Evolutionary conservation across 2,113 vertebrate genomes (phyloP).

Genomic region (Morone chrysops): DNA sequence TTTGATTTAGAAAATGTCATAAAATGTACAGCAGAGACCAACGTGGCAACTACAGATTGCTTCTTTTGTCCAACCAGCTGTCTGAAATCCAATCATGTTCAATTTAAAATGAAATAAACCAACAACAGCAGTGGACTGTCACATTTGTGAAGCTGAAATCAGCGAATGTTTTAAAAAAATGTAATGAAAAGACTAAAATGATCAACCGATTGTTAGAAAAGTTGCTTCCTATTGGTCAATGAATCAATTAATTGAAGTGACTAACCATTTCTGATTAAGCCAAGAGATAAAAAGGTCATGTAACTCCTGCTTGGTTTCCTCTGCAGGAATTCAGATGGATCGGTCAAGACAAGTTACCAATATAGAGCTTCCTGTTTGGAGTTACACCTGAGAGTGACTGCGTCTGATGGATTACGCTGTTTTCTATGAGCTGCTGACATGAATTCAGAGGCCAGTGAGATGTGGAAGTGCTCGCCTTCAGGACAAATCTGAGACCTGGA

Average conservation of each 20-base stretch:
- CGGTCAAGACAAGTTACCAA: constrained; percentile 82
- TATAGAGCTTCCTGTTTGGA: constrained; percentile 85
- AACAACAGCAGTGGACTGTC: background rate
- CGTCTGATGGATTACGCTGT: constrained; percentile 81
- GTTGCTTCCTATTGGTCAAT: too few relatives aligned
- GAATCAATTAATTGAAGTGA: background rate
- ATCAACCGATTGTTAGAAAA: background rate
- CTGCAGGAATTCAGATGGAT: constrained; percentile 90
- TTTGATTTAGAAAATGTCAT: too few relatives aligned
- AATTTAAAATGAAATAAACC: background rate
- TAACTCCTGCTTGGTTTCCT: constrained; percentile 55
- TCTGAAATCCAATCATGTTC: background rate
- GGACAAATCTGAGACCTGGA: constrained; percentile 79
- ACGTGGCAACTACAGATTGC: background rate
- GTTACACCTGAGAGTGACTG: constrained; percentile 82
- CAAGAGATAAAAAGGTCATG: background rate
- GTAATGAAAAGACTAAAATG: background rate
- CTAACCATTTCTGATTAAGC: background rate
- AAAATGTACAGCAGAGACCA: too few relatives aligned
- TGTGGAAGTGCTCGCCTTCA: constrained; percentile 82
- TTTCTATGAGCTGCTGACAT: constrained; percentile 86
- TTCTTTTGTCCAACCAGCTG: background rate
- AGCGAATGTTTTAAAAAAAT: background rate
- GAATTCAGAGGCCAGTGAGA: constrained; percentile 83
- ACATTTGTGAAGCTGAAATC: background rate